Percentiles rank a stretch among this genome's conserved stretches.
Conservation (phyloP, 2,888 invertebrate genomes). For the Geophilus truncorum region DNA sequence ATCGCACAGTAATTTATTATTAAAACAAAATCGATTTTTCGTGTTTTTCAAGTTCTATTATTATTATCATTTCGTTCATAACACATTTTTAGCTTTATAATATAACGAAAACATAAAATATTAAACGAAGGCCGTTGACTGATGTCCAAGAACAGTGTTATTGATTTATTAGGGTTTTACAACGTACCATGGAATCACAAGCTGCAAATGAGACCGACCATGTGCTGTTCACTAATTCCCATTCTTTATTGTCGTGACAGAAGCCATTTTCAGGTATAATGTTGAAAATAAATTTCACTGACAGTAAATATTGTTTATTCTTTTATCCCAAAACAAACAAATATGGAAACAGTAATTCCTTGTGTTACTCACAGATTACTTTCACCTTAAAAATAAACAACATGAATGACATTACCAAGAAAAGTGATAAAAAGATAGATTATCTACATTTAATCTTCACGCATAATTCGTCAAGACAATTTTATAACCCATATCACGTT, state of each 20-base stretch:
- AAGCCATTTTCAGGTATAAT: neutral
- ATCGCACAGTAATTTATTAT: no score
- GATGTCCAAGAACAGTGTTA: neutral
- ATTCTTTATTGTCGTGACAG: neutral
- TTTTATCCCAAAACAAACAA: neutral
- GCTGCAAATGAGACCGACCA: no score
- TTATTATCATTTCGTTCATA: no score
- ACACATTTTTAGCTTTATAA: no score
- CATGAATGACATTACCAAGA: neutral
- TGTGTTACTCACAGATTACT: neutral
- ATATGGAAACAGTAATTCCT: neutral
- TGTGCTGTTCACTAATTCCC: neutral
- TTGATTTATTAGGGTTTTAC: neutral
- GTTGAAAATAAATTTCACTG: no score
- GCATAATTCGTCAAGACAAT: neutral
- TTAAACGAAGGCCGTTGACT: slow-evolving; percentile 1
- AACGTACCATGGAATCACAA: neutral
- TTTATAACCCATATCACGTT: slow-evolving; percentile 5
- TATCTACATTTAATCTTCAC: neutral
- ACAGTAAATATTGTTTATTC: no score
- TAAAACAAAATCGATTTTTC: no score
- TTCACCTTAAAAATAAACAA: neutral
- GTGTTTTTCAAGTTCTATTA: no score
- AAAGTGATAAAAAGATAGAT: neutral
- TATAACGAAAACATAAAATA: neutral